phyloP scores from a whole-genome alignment of 2,888 invertebrate genomes.

The Drosophila mimica region DNA sequence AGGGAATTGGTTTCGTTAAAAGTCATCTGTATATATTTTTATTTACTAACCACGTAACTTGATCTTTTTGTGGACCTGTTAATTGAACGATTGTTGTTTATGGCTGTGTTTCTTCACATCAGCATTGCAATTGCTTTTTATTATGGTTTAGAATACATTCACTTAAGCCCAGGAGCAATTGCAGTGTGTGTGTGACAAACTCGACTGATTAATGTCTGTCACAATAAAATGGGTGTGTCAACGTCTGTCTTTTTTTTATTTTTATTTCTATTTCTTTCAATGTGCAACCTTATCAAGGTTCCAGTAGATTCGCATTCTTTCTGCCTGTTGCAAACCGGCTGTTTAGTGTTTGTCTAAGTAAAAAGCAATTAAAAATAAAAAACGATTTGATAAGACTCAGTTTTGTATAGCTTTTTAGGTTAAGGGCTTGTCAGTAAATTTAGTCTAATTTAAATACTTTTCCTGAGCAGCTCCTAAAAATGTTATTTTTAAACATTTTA shows the following conservation, averaged over 20 bases:
- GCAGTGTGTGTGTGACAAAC: constrained; percentile 1
- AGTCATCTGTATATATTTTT: background rate
- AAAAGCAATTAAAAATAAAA: constrained; percentile 5
- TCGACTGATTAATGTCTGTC: constrained; percentile 21
- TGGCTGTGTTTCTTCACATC: constrained; percentile 16
- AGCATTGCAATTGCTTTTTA: constrained; percentile 32
- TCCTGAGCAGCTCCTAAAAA: background rate
- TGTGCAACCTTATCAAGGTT: constrained; percentile 20
- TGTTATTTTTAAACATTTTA: background rate
- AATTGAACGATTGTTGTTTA: constrained; percentile 20
- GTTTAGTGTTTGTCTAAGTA: background rate
- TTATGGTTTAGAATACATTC: constrained; percentile 28
- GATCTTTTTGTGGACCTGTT: constrained; percentile 4
- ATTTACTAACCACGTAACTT: background rate
- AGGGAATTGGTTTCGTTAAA: background rate
- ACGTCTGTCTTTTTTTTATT: constrained; percentile 2
- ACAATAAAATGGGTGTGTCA: constrained; percentile 46
- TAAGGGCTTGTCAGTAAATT: background rate
- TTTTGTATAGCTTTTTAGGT: background rate
- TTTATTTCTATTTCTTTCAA: constrained; percentile 5
- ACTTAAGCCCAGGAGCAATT: constrained; percentile 22
- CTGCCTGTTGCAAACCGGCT: background rate
- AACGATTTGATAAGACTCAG: constrained; percentile 8
- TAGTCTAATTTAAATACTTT: no score
- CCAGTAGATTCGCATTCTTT: constrained; percentile 3